Conservation (phyloP, 2,113 vertebrate genomes). For the Lathamus discolor region DNA sequence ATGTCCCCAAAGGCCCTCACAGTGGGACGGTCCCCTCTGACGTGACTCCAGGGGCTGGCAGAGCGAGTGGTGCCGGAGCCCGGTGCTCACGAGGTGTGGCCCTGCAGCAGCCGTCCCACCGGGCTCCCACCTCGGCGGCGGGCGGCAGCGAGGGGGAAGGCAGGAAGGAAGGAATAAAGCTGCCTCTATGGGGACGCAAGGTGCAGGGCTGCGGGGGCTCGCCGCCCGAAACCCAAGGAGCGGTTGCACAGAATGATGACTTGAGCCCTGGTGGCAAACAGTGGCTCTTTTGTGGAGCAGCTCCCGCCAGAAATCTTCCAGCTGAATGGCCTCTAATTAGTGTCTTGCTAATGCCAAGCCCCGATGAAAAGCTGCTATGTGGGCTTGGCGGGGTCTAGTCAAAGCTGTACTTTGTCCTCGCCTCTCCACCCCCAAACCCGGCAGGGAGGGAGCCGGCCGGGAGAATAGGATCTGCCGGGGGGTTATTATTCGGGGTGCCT, state of each 20-base stretch:
- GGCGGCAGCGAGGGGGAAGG: conserved; percentile 11
- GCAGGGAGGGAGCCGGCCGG: conserved; percentile 36
- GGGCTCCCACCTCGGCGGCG: not conserved
- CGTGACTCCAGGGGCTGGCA: fast-evolving
- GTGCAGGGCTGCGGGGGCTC: conserved; percentile 48
- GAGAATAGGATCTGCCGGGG: conserved; percentile 44
- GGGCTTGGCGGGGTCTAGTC: conserved; percentile 54
- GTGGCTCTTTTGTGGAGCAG: conserved; percentile 72
- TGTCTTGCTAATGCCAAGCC: conserved; percentile 62
- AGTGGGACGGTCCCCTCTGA: not conserved
- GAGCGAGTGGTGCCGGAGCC: not conserved
- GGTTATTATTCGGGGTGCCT: conserved; percentile 25
- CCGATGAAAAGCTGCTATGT: conserved; percentile 72
- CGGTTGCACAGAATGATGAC: conserved; percentile 55
- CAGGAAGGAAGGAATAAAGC: conserved; percentile 69
- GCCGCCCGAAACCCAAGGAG: conserved; percentile 60
- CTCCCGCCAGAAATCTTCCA: conserved; percentile 68
- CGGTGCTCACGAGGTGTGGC: conserved; percentile 5
- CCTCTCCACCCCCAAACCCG: conserved; percentile 41
- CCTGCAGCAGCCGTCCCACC: not conserved
- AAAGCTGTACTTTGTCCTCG: conserved; percentile 69
- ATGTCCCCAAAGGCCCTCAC: fast-evolving
- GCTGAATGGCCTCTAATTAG: conserved; percentile 74
- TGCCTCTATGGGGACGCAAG: conserved; percentile 58
- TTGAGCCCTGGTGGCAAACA: conserved; percentile 66